Conservation (phyloP, 2,888 invertebrate species). For the Ellobium chinense region DNA sequence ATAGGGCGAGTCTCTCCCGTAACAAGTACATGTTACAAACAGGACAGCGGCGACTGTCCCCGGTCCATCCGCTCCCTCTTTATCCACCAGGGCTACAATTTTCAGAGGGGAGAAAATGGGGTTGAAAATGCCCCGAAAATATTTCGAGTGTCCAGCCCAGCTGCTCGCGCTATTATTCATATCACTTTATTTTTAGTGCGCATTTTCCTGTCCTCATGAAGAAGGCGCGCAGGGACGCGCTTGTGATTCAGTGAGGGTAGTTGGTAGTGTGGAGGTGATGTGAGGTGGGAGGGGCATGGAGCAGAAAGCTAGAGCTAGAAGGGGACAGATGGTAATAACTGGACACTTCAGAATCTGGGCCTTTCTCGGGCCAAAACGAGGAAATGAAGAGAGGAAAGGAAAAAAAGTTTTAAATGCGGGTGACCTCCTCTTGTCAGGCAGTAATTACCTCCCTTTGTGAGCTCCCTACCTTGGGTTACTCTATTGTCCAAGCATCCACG, state of each 20-base stretch:
- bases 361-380: neutral
- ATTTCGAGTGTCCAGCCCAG: neutral
- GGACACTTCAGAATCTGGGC: constrained; percentile 1
- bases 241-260: neutral
- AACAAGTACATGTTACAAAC: neutral
- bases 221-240: neutral
- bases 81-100: neutral
- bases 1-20: neutral
- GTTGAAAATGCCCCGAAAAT: neutral
- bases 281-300: neutral
- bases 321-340: constrained; percentile 4
- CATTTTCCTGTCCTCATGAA: neutral
- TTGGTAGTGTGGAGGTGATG: neutral
- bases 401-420: neutral
- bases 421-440: neutral
- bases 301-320: neutral
- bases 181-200: neutral
- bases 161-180: neutral
- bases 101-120: neutral
- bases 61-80: neutral
- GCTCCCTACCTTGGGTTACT: constrained; percentile 4
- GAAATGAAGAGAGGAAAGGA: too few relatives aligned
- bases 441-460: constrained; percentile 26
- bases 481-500: neutral
- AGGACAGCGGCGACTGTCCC: neutral